Base-by-base conservation (phyloP, 2,797 vertebrate genomes). In the Micrastur ruficollis region DNA sequence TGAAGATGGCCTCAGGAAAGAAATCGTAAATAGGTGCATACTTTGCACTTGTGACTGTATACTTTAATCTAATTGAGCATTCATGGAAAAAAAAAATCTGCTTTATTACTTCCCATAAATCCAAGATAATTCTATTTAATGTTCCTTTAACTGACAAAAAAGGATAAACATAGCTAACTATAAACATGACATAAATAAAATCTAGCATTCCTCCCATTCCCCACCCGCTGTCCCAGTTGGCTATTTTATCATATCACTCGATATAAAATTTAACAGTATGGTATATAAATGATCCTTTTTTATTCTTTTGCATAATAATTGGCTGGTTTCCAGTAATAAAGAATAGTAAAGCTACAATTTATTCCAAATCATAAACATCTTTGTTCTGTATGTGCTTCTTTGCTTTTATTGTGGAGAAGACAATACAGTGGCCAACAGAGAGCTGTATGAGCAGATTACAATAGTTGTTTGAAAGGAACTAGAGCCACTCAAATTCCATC, bases 101-200 rank as follows among this genome's bases (percentile, higher is more conserved):
- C 73, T 90, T 94, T 97, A 86, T 53, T 94, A 61, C 75, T 80
- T 88, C 84, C 85, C 38, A 86, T 94, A 93, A 92, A 92, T 95
- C 93, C 32, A 92, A 97, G 95, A 88, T 88, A 97, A 97, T 93
- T 96, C 65, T 72, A 93, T 83, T 94, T 97, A 95, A 90, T 82
- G 78, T 91, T 95, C 34, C 86, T 94, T 73, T 89, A 93, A 87
- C 66, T 86, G 85, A 91, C 90, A 94, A 86, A 86, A 90, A 90
- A 91, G 83, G 66, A 74, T 85, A 94, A 87, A 95, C 97, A 97
- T 76, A 68, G 76, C 90, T 82, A 74, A 85, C 73, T 86, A 91
- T 92, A 97, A 94, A 91, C 72, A 90, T 36, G 80, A 67, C 76
- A 94, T 91, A 86, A 97, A 97, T 86, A 89, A 96, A 96, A 95